Base-by-base conservation (phyloP, 2,113 vertebrate species). In the Furnarius figulus region DNA sequence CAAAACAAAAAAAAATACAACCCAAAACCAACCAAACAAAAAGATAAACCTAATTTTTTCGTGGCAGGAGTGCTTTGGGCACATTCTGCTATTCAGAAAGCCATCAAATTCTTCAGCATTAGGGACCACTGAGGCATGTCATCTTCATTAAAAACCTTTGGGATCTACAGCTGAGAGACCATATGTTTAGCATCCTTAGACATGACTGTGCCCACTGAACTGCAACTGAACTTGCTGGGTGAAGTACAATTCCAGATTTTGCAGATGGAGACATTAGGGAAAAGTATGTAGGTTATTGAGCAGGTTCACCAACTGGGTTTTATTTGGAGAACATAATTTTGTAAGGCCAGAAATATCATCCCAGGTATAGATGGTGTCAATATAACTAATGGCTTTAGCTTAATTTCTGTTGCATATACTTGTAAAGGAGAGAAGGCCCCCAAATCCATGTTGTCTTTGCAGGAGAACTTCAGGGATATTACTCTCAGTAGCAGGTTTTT, bases 401-500 rank as follows among this genome's bases (percentile, higher is more conserved):
- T 72, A 0, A 44, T 55, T 73, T 68, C 30, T 61, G 19, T 28
- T 58, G 42, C 5, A 17, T 47, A 0, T 8, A 16, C 5, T 74
- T 79, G 3, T 33, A 56, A 76, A 75, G 6, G 11, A 5, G 9
- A n/a, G 47, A 70, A 65, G 40, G 5, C 12, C 19, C n/a, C 18
- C 42, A 77, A 47, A 78, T 53, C 12, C 14, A 10, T 10, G 7
- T 16, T 53, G 20, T 22, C 16, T 85, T 81, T 74, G 16, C 35
- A 53, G 63, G 14, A 94, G 5, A 44, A 5, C 4, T 62, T 71
- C 30, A 39, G 23, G 10, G 42, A 78, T 9, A 24, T 89, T 63
- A 30, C 21, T 59, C 18, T 78, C 1, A 1, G 19, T 55, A 49
- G 25, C 24, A 2, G 1, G 3, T 1, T 1, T 73, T 85, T 66